These are phyloP conservation scores for Babylonia areolata DNA, from an alignment of 1,140 invertebrate genomes.

Conservation along the genomic window DNA sequence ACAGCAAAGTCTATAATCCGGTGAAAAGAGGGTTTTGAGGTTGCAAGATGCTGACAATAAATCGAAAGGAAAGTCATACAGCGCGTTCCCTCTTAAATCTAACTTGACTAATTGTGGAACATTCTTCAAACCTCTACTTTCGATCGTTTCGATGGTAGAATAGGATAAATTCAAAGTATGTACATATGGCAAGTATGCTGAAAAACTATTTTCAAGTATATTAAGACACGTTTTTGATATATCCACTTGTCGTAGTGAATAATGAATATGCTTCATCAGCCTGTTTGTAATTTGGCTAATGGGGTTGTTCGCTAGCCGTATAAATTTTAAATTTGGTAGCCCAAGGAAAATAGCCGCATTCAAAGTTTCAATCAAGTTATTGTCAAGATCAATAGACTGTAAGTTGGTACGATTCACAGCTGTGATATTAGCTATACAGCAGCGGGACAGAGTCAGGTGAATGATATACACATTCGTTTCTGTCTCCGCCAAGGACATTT, in stretches of 20 bases:
- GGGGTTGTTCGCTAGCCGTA: constrained; percentile 31
- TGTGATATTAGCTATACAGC: background rate
- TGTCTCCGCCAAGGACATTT: background rate
- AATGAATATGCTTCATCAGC: background rate
- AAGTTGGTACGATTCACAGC: background rate
- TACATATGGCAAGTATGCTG: constrained; percentile 5
- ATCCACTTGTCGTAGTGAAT: background rate
- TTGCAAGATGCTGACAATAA: background rate
- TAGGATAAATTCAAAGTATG: background rate
- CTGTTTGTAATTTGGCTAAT: background rate
- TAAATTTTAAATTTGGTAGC: constrained; percentile 13
- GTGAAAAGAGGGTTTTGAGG: background rate
- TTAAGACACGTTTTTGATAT: background rate
- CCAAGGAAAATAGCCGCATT: background rate
- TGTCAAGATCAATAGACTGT: constrained; percentile 20
- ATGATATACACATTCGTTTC: background rate
- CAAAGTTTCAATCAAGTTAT: constrained; percentile 27
- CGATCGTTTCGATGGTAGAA: background rate
- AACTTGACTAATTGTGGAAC: background rate
- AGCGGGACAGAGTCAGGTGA: background rate
- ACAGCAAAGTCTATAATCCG: background rate
- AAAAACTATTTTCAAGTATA: constrained; percentile 4
- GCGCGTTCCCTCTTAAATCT: background rate
- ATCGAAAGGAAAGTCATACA: background rate
- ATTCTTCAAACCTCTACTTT: background rate